Evolutionary conservation across 2,113 vertebrate species (phyloP).

Genomic region (Tenebrosternarchus preto): DNA sequence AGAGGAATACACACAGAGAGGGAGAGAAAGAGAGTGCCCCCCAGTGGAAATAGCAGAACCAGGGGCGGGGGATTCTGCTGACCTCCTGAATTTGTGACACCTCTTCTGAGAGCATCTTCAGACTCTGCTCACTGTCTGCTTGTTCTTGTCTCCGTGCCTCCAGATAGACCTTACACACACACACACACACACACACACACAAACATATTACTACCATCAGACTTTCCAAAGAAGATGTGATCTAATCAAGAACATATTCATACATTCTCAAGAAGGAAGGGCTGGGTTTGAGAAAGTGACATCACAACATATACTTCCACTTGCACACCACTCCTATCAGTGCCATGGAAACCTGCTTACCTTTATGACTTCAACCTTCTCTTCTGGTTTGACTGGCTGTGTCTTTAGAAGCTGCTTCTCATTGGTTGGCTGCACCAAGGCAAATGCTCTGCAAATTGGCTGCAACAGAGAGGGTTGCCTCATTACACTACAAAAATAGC

Average conservation of each 20-base stretch:
- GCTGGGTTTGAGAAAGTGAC: slow-evolving; percentile 6
- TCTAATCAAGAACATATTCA: not conserved
- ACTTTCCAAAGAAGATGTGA: not conserved
- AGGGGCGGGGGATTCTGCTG: not conserved
- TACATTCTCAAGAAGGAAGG: slow-evolving; percentile 1
- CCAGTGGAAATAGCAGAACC: too few species aligned
- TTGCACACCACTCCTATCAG: not conserved
- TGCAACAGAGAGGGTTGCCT: slow-evolving; percentile 55
- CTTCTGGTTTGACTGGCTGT: slow-evolving; percentile 84
- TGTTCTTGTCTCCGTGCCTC: slow-evolving; percentile 78
- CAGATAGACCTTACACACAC: slow-evolving; percentile 79
- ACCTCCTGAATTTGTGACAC: slow-evolving; percentile 88
- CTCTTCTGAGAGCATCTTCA: slow-evolving; percentile 86
- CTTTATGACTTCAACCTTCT: slow-evolving; percentile 91
- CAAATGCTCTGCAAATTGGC: slow-evolving; percentile 83
- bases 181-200: slow-evolving; percentile 5
- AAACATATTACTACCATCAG: not conserved
- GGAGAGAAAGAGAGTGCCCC: not conserved
- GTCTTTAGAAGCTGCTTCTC: slow-evolving; percentile 70
- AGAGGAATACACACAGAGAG: not conserved
- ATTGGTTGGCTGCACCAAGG: slow-evolving; percentile 77
- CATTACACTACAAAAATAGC: not conserved
- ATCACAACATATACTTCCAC: not conserved
- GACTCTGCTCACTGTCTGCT: slow-evolving; percentile 76
- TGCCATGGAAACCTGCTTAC: slow-evolving; percentile 64